Base-by-base conservation (phyloP, 2,113 vertebrate species). In the Orycteropus afer region DNA sequence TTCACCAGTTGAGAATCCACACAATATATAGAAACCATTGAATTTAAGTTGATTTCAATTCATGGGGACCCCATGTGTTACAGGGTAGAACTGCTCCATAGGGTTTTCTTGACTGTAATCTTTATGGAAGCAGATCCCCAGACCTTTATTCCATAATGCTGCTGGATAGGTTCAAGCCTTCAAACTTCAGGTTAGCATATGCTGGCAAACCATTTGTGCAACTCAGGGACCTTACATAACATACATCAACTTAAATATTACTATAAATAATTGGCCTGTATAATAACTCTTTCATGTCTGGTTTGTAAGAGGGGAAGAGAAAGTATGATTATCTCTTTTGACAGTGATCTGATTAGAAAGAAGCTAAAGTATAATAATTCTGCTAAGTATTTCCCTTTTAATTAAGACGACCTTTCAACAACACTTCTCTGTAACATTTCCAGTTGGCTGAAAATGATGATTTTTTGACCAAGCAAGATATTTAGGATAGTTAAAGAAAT, bases 321-420 rank as follows among this genome's bases (percentile, higher is more conserved):
- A 94, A 94, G 76, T 63, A 25, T 49, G 69, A 76, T 88, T 40
- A 90, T 95, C 27, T 87, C 27, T 81, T 95, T 86, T 71, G 92
- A 82, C 91, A 89, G 42, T 7, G 53, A 95, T 95, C 85, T 94
- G 42, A 71, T 82, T 94, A 93, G 74, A 95, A 96, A 51, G 20
- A 96, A 95, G n/a, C 0, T 0, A 63, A 12, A 32, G 51, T 47
- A 83, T 86, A 91, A 79, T 59, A 67, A 42, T 80, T 93, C 87
- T 96, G 15, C 90, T 18, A 73, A 95, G 55, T 77, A 47, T 91
- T 83, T 65, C 37, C 34, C 34, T 90, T 88, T 93, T 97, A 97
- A 98, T 97, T 97, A 97, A 95, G 27, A 73, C 77, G 94, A 96
- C 91, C 93, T 97, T 98, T 97, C 80, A 76, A 53, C 74, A 92